Base-by-base conservation (phyloP, 2,797 vertebrate species). In the Epinephelus coioides region DNA sequence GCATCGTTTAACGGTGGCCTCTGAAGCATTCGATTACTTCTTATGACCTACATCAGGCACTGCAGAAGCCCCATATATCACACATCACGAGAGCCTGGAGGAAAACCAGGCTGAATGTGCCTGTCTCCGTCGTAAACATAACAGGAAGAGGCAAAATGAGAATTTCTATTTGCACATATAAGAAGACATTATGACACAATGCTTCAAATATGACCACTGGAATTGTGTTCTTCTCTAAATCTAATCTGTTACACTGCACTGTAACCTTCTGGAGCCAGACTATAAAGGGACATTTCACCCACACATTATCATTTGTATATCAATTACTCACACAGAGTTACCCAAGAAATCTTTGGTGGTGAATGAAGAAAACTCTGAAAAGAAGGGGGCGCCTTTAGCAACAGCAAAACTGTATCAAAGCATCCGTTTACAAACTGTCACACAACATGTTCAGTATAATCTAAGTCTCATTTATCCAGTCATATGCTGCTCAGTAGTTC, bases 21-120 rank as follows among this genome's bases (percentile, higher is more conserved):
- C 73, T 88, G 79, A 86, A 87, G 77, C 73, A 49, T 89, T 81
- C 87, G 49, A 90, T 90, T 83, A 59, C 75, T 55, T 79, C 78
- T 75, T 57, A 73, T 81, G 72, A 89, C 72, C 84, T 76, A 49
- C 59, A 81, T 60, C 78, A 67, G 53, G 47, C 65, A 76, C 54
- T 23, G 44, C 44, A 23, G 47, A 49, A 27, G 65, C 56, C 60
- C 46, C 56, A 73, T 89, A 82, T 60, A 88, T 86, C 80, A 76
- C 11, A 27, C 25, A 76, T 72, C 53, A 73, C 46, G 19, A 46
- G 23, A 27, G 57, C 74, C 60, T 80, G 50, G 69, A 84, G 88
- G 86, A 84, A 75, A 69, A 50, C 25, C 62, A 44, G 47, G 27
- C 50, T 27, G 15, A 8, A 34, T 56, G 63, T 63, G 57, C 8